A percentile compares a stretch with the other conserved stretches of the same genome.
These are phyloP conservation scores for Megalops cyprinoides DNA, from an alignment of 2,797 vertebrate species.

Conservation along the genomic window DNA sequence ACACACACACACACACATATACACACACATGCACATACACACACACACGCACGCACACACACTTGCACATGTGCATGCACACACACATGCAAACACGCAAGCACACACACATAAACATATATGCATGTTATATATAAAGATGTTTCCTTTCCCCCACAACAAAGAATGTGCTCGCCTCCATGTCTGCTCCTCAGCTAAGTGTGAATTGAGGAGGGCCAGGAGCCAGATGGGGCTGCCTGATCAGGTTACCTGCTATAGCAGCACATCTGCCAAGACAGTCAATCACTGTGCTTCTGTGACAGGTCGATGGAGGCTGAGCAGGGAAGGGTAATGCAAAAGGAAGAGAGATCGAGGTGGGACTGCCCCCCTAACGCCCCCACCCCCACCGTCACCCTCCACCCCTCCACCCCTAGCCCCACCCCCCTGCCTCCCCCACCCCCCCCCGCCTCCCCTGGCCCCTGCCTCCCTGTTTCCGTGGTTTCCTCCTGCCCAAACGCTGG, in stretches of 20 bases:
- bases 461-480: slow-evolving; percentile 72
- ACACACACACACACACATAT: not conserved
- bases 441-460: slow-evolving; percentile 13
- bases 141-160: slow-evolving; percentile 43
- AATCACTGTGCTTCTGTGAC: slow-evolving; percentile 88
- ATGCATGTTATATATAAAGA: slow-evolving; percentile 40
- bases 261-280: slow-evolving; percentile 92
- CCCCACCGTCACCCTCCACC: no score
- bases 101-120: not conserved
- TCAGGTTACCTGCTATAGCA: slow-evolving; percentile 91
- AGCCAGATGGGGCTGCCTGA: slow-evolving; percentile 92
- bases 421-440: slow-evolving; percentile 48
- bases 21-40: not conserved
- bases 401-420: not conserved
- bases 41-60: slow-evolving; percentile 4
- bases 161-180: slow-evolving; percentile 74
- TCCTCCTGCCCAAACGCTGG: slow-evolving; percentile 70
- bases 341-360: slow-evolving; percentile 68
- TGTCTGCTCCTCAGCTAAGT: slow-evolving; percentile 84
- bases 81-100: slow-evolving; percentile 7
- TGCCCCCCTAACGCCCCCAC: no score
- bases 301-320: slow-evolving; percentile 83
- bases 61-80: not conserved
- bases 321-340: slow-evolving; percentile 76
- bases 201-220: slow-evolving; percentile 89